phyloP scores from a whole-genome alignment of 2,113 vertebrate genomes.

The Ceyx melanurus region DNA sequence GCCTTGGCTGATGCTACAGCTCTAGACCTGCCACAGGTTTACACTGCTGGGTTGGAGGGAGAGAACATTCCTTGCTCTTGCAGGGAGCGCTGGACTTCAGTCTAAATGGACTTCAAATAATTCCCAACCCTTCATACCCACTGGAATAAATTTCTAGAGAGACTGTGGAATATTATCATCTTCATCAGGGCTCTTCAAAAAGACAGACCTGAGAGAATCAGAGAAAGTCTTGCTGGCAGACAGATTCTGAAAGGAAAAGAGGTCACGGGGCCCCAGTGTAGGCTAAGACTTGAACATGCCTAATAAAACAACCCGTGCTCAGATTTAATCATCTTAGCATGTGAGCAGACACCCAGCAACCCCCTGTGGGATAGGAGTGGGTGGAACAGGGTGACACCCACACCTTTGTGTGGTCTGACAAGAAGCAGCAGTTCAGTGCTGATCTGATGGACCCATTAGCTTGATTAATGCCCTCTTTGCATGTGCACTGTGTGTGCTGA shows the following conservation, averaged over 20 bases:
- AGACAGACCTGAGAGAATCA: neutral
- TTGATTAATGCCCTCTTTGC: neutral
- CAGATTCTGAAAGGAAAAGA: neutral
- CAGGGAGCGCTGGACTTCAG: neutral
- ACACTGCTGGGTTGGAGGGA: neutral
- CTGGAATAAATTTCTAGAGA: neutral
- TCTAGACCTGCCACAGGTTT: neutral
- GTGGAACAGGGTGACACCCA: conserved; percentile 5
- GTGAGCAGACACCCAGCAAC: neutral
- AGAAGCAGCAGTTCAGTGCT: neutral
- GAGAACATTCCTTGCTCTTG: neutral
- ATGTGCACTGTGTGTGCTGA: neutral
- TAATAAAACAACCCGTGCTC: neutral
- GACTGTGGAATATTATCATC: neutral
- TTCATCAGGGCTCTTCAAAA: neutral
- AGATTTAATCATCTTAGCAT: neutral
- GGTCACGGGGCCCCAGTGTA: neutral
- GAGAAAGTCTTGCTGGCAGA: neutral
- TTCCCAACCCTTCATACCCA: neutral
- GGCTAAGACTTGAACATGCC: neutral
- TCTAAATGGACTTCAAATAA: neutral
- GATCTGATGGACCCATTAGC: neutral
- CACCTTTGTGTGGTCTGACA: conserved; percentile 20
- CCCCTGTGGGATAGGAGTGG: conserved; percentile 21
- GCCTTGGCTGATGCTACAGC: neutral